Evolutionary conservation across 2,888 invertebrate species (phyloP).

Genomic region (Caenorhabditis sp.): DNA sequence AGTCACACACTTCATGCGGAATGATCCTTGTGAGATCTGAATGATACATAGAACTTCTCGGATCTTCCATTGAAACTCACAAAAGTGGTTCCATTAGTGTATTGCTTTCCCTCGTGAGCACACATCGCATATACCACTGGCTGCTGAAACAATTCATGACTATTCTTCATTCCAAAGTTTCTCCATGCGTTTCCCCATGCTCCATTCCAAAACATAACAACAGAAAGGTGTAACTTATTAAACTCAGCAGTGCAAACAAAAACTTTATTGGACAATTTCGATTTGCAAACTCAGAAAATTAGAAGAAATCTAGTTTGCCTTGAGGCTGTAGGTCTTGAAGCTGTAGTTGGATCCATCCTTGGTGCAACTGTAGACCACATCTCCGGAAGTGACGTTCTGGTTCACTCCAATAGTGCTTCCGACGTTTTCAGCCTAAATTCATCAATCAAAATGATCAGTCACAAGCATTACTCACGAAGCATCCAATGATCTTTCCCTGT

Average conservation of each 20-base stretch:
- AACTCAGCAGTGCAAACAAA: constrained; percentile 42
- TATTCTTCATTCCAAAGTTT: too few species aligned
- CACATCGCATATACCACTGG: constrained; percentile 46
- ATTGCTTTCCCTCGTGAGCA: constrained; percentile 50
- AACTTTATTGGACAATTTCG: constrained; percentile 40
- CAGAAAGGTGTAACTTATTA: not conserved
- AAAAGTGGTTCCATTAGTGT: constrained; percentile 49
- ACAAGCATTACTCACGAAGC: constrained; percentile 26
- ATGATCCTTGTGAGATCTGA: constrained; percentile 69
- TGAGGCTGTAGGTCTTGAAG: constrained; percentile 53
- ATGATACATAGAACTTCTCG: constrained; percentile 26
- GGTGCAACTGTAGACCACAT: constrained; percentile 48
- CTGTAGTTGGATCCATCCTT: constrained; percentile 60
- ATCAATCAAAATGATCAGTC: not conserved
- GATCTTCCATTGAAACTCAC: constrained; percentile 29
- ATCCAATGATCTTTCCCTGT: constrained; percentile 57
- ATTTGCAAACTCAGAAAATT: constrained; percentile 13
- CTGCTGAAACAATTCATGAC: constrained; percentile 30
- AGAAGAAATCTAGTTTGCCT: constrained; percentile 19
- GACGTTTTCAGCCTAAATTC: constrained; percentile 41
- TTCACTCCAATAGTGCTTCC: constrained; percentile 52
- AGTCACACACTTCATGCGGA: constrained; percentile 73
- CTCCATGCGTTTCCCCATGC: too few species aligned
- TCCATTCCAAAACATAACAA: not conserved
- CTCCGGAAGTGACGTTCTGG: constrained; percentile 52